A percentile compares a stretch with the other conserved stretches of the same genome.
Conservation (phyloP, 2,113 vertebrate species). For the Gopherus evgoodei region DNA sequence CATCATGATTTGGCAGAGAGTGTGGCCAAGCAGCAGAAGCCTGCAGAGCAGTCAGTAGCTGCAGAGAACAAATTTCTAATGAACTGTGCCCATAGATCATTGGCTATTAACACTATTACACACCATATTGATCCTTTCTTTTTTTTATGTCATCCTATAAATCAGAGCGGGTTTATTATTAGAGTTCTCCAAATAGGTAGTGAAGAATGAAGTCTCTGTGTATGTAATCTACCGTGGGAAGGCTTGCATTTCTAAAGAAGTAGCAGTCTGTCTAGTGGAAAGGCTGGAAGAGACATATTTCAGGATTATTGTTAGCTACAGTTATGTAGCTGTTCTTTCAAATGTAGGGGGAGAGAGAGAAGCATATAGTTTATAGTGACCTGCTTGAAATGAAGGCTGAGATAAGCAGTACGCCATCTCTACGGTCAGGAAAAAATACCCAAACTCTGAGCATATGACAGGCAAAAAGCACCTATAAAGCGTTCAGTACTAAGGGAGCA, state of each 20-base stretch:
- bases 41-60: neutral
- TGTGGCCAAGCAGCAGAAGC: neutral
- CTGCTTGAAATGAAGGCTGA: neutral
- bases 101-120: neutral
- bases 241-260: neutral
- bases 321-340: neutral
- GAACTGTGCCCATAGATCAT: neutral
- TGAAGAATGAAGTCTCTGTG: neutral
- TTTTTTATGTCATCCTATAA: neutral
- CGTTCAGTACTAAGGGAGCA: neutral
- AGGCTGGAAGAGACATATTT: neutral
- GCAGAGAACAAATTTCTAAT: neutral
- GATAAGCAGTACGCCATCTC: neutral
- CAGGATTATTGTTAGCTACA: neutral
- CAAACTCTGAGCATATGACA: neutral
- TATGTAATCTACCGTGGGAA: fast-evolving
- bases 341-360: neutral
- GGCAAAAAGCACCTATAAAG: neutral
- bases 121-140: neutral
- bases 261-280: neutral
- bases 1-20: neutral
- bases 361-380: neutral
- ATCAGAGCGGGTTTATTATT: neutral
- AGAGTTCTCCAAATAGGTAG: neutral
- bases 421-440: neutral